Base-by-base conservation (phyloP, 2,797 vertebrate species). In the Typhlichthys eigenmanni region DNA sequence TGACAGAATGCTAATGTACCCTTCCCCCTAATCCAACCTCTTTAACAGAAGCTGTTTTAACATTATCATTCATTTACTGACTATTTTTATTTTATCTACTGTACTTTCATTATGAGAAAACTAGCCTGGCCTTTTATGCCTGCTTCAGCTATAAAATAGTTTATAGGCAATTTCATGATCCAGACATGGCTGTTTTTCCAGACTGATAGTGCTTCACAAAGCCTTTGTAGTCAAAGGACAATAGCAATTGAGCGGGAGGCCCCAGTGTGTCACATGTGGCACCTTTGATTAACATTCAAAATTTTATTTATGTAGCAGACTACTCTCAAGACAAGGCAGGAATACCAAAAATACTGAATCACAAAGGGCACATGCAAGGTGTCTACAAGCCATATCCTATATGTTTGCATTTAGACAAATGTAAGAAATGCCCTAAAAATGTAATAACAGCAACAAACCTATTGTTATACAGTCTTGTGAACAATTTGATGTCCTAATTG, bases 191-290 rank as follows among this genome's bases (percentile, higher is more conserved):
- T 61, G 78, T 71, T 77, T 73, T 85, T 86, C 71, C 81, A 85
- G 84, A 91, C 88, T 90, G 91, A 88, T 86, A 76, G 88, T 76
- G 81, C 77, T 85, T 89, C 87, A 82, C 82, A n/a, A 74, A 83
- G 84, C 79, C 86, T 92, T 92, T 93, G 92, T 93, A 87, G 81
- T 60, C 55, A 32, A 83, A 81, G 88, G 90, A 93, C 92, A 93
- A 93, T 91, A 75, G 88, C 82, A 87, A 85, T 81, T 82, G 85
- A 91, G 90, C 83, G 51, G 89, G 91, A 90, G 91, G 89, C 89
- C 89, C 87, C 72, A 0, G 60, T 67, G 81, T 88, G 89, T 90
- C 90, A 90, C 91, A 89, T 88, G 89, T 81, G 89, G 83, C 87
- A 86, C 87, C 76, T 90, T 91, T 91, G 87, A 92, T 92, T 93